A percentile compares a stretch with the other conserved stretches of the same genome.
Evolutionary conservation across 2,888 invertebrate species (phyloP).

Genomic region (Camptogramma bilineatum): DNA sequence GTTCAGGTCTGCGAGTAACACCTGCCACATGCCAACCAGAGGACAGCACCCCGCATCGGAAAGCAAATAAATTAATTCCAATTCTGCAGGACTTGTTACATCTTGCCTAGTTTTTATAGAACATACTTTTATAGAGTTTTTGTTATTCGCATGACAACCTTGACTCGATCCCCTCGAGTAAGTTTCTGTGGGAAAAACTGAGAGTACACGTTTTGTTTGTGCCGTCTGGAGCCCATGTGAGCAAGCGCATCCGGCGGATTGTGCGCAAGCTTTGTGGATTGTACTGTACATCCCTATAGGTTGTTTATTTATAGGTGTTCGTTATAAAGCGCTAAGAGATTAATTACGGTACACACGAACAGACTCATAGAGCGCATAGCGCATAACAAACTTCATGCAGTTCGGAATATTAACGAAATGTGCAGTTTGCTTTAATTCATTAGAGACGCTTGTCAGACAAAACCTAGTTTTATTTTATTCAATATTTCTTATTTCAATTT

Average conservation of each 20-base stretch:
- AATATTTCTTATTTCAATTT: constrained; percentile 24
- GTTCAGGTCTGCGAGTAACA: constrained; percentile 68
- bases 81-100: constrained; percentile 65
- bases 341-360: constrained; percentile 45
- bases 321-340: constrained; percentile 56
- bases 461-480: constrained; percentile 7
- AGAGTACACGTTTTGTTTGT: constrained; percentile 70
- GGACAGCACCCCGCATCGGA: constrained; percentile 57
- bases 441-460: neutral
- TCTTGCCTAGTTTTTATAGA: constrained; percentile 68
- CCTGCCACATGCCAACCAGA: constrained; percentile 67
- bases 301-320: constrained; percentile 66
- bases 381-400: constrained; percentile 23
- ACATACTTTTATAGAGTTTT: constrained; percentile 67
- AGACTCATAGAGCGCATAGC: constrained; percentile 42
- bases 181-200: constrained; percentile 78
- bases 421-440: constrained; percentile 18
- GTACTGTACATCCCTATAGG: constrained; percentile 50
- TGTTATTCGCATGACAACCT: constrained; percentile 78
- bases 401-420: neutral
- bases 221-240: constrained; percentile 82
- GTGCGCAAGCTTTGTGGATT: constrained; percentile 56
- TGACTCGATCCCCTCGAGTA: constrained; percentile 73
- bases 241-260: constrained; percentile 75
- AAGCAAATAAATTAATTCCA: constrained; percentile 68